Base-by-base conservation (phyloP, 1,140 invertebrate genomes). In the Heliconius melpomene region DNA sequence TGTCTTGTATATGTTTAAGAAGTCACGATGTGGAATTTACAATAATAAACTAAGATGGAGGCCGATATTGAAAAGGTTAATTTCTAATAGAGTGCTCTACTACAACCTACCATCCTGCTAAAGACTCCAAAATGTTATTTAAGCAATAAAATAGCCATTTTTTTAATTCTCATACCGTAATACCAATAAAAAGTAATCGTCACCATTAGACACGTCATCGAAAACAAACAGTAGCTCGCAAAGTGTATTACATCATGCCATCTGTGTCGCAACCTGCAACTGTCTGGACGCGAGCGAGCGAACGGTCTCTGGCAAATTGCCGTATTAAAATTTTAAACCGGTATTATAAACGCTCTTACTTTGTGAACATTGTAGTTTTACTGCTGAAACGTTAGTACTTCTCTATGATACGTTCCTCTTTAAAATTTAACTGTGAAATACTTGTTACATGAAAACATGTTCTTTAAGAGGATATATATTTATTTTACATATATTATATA, bases 251-350 rank as follows among this genome's bases (percentile, higher is more conserved):
- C 87, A 86, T 85, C 85, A 88, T 79, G 70, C 74, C 76, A 72
- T 78, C 77, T 78, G 72, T 80, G 79, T 78, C 57, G 80, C 80
- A 78, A 78, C 79, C 50, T 50, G 75, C 40, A 46, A 46, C 13
- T 46, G 13, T 13, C 2, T 5, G 11, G 40, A 46, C 40, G 40
- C 40, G 40, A 46, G 40, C 40, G 54, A 70, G 66, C 80, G 72
- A 73, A 77, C 75, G 71, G 71, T 74, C 77, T 70, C 79, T 79
- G 79, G 79, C 79, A 89, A 90, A 91, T 88, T 91, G 86, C 87
- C 78, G 85, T 86, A 86, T 93, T 91, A 91, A 93, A 91, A 88
- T 87, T 89, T 89, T 89, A 89, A 89, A 85, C 83, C 85, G 79
- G 85, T 84, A 89, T 89, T 89, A 89, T 86, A 87, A 89, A 86